Percentiles rank a stretch among this genome's conserved stretches.
Evolutionary conservation across 2,113 vertebrate species (phyloP).

Genomic region (Acrocephalus arundinaceus): DNA sequence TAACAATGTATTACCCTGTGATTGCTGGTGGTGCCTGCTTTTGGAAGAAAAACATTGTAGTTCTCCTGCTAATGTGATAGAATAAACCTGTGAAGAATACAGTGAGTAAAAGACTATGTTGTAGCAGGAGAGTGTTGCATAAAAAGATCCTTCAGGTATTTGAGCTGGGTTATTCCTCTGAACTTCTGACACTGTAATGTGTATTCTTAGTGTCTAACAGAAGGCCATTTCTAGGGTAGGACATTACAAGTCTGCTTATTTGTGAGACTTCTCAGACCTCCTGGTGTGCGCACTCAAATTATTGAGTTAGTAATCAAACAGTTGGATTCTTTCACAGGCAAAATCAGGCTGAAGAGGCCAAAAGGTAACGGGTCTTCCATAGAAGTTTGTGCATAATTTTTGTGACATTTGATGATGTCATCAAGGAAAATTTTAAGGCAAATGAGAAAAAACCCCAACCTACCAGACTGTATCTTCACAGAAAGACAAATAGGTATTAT

Average conservation of each 20-base stretch:
- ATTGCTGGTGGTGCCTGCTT: not conserved
- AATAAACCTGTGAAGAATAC: not conserved
- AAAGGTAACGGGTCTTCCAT: not conserved
- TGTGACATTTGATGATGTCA: not conserved
- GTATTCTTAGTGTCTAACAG: not conserved
- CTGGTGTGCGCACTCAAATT: not conserved
- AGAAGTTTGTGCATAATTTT: not conserved
- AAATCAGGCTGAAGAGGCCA: not conserved
- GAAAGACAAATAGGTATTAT: not conserved
- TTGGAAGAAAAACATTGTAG: not conserved
- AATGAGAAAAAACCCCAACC: not conserved
- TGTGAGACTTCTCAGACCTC: not conserved
- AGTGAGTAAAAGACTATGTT: not conserved
- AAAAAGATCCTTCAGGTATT: not conserved
- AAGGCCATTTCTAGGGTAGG: not conserved
- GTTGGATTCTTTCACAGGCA: not conserved
- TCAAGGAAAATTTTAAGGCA: not conserved
- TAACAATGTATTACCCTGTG: not conserved
- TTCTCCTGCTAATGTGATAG: not conserved
- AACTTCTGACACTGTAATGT: not conserved
- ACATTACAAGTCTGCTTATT: not conserved
- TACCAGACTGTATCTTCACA: not conserved
- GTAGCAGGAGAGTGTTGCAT: not conserved
- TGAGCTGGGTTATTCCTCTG: not conserved
- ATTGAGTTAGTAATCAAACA: not conserved